Evolutionary conservation across 2,113 vertebrate genomes (phyloP).

Genomic region (Mesitornis unicolor): DNA sequence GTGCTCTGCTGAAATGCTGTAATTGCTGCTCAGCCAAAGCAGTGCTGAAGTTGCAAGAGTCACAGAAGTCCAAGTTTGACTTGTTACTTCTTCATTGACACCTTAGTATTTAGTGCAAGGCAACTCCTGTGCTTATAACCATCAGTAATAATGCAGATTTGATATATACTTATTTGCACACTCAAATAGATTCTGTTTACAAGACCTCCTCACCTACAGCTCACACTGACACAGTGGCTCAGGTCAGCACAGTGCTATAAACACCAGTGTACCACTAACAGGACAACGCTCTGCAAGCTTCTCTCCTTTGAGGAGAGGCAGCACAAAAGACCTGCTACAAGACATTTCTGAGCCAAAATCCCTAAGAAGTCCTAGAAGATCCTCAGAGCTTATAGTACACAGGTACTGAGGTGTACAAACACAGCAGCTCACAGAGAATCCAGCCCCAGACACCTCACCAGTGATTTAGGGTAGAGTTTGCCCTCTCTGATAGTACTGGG

Average conservation of each 20-base stretch:
- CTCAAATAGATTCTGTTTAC: neutral
- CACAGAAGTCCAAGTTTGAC: neutral
- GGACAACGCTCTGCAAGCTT: neutral
- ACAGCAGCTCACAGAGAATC: neutral
- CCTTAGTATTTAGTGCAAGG: neutral
- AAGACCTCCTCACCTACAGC: neutral
- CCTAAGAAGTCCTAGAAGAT: neutral
- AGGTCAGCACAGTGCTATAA: too few relatives aligned
- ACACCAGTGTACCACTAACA: neutral
- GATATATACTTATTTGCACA: neutral
- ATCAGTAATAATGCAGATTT: neutral
- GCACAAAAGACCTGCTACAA: neutral
- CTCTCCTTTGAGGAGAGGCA: neutral
- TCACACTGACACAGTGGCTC: neutral
- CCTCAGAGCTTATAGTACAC: fast-evolving
- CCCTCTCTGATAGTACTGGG: fast-evolving
- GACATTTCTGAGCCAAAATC: neutral
- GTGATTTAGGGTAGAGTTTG: too few relatives aligned
- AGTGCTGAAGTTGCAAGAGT: neutral
- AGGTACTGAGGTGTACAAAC: neutral
- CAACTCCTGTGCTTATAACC: neutral
- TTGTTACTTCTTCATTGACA: neutral
- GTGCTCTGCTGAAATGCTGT: neutral
- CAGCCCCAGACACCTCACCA: neutral
- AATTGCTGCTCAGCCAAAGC: neutral